These are phyloP conservation scores for Eutolmus rufibarbis DNA, from an alignment of 2,888 invertebrate species.

Conservation along the genomic window DNA sequence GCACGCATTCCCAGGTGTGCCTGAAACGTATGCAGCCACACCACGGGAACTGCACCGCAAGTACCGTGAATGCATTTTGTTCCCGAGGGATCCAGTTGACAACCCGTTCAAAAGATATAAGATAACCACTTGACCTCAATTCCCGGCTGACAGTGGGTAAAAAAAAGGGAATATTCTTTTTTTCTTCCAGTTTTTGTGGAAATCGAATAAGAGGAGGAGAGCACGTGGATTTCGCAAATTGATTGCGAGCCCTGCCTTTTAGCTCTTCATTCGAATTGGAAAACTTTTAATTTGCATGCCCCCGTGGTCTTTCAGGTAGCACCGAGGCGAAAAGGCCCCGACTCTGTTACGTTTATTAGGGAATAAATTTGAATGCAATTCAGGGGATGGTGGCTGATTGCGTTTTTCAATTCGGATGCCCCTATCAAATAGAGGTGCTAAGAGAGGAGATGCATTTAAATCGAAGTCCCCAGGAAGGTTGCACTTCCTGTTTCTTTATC, in stretches of 20 bases:
- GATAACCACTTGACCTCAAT: not conserved
- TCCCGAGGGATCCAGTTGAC: not conserved
- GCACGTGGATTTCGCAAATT: not conserved
- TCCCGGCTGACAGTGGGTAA: not conserved
- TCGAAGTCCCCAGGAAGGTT: not conserved
- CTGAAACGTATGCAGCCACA: not conserved
- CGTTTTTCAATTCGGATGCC: not conserved
- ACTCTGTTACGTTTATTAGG: conserved; percentile 7
- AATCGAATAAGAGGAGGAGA: not conserved
- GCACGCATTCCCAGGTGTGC: not conserved
- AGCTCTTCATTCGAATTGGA: not conserved
- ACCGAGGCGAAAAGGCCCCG: not conserved
- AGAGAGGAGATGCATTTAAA: not conserved
- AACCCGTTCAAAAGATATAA: not conserved
- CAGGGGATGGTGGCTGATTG: conserved; percentile 9
- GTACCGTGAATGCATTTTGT: not conserved
- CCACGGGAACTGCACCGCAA: not conserved
- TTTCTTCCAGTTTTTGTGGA: not conserved
- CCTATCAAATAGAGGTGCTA: conserved; percentile 10
- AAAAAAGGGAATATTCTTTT: not conserved
- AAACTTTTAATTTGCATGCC: conserved; percentile 1
- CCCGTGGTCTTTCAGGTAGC: not conserved
- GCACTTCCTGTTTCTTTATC: not conserved
- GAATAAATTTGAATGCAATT: conserved; percentile 34
- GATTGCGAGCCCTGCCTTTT: not conserved